phyloP scores from a whole-genome alignment of 2,888 invertebrate species.

The Polietes domitor region DNA sequence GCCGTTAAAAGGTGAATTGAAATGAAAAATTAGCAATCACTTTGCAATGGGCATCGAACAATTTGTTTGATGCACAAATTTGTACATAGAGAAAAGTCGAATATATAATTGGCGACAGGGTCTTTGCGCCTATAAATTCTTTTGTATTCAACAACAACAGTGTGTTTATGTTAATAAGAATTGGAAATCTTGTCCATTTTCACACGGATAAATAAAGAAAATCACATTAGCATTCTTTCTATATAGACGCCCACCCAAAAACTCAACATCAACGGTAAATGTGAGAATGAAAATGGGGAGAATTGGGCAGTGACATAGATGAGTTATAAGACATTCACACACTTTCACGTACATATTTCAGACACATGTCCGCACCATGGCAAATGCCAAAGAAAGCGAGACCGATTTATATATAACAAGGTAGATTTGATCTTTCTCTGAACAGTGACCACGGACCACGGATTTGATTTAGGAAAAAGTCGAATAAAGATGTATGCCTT shows the following conservation, averaged over 20 bases:
- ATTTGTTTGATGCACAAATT: slow-evolving; percentile 51
- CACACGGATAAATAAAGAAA: slow-evolving; percentile 47
- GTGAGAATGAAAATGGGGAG: slow-evolving; percentile 45
- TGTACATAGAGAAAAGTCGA: slow-evolving; percentile 19
- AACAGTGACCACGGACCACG: slow-evolving; percentile 1
- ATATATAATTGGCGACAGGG: neutral
- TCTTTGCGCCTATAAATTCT: slow-evolving; percentile 19
- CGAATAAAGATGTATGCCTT: slow-evolving; percentile 8
- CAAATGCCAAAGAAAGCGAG: slow-evolving; percentile 44
- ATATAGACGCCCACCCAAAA: slow-evolving; percentile 57
- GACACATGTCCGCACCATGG: slow-evolving; percentile 47
- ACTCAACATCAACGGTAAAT: slow-evolving; percentile 45
- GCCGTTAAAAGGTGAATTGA: slow-evolving; percentile 40
- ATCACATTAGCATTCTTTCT: slow-evolving; percentile 63
- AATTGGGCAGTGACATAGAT: slow-evolving; percentile 56
- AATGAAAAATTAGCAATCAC: slow-evolving; percentile 48
- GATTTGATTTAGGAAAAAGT: neutral
- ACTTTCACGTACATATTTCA: slow-evolving; percentile 15
- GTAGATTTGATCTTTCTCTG: slow-evolving; percentile 17
- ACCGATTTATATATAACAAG: neutral
- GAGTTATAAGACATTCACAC: slow-evolving; percentile 13
- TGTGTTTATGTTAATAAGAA: neutral
- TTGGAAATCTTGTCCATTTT: slow-evolving; percentile 35
- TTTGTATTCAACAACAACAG: neutral
- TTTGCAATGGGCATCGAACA: slow-evolving; percentile 42